Base-by-base conservation (phyloP, 2,888 invertebrate genomes). In the Hirudinaria manillensis region DNA sequence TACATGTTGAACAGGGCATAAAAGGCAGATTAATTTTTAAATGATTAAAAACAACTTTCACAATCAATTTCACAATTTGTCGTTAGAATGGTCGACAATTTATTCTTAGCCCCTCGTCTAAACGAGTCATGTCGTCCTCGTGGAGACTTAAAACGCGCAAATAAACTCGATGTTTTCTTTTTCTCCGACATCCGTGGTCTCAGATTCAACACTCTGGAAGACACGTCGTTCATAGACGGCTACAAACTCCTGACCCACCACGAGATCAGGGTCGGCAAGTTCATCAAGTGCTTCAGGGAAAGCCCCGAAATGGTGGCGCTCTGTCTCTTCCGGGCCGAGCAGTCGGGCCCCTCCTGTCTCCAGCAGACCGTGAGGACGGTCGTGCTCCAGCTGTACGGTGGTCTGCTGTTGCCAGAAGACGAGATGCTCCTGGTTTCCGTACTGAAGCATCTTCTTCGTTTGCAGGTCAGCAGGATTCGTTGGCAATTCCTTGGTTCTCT, bases 181-280 rank as follows among this genome's bases (percentile, higher is more conserved):
- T 36, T 36, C 56, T 27, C 56, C 13, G 13, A 53, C 53, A 16
- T 24, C 56, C 21, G 13, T 19, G 13, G 1, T 27, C 19, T 16
- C 65, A 73, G 73, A n/a, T 73, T 90, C 66, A 89, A 89, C 82
- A 85, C 87, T 66, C 86, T 91, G 70, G 89, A 90, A 79, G 88
- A 88, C 77, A 88, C 88, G 0, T 85, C 87, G 27, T 81, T 81
- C 76, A 76, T 80, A 19, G 83, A 84, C 77, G 81, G 82, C 21
- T 79, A 77, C 61, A 92, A 93, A 86, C 89, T 91, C 75, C 86
- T 95, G 68, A 91, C 91, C 82, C 93, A 92, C 85, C 93, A 93
- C 88, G 88, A 89, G 70, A 84, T 89, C 70, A 88, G 89, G 73
- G 90, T 90, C 80, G 90, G 90, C 53, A 90, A 90, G 80, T 89